Evolutionary conservation across 2,888 invertebrate genomes (phyloP).

Genomic region (Dermolepida albohirtum): DNA sequence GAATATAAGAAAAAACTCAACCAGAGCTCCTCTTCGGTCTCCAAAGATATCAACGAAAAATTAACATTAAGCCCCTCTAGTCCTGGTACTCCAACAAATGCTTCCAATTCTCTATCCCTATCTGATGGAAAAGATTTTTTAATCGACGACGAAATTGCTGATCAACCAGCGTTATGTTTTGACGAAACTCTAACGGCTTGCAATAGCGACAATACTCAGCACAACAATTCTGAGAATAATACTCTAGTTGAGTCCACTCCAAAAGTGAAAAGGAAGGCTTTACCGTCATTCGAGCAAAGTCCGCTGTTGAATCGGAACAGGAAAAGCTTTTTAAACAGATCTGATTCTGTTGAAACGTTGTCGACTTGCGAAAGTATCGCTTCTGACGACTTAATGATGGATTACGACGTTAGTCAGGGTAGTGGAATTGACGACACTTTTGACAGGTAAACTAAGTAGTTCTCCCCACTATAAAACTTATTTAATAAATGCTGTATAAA

Average conservation of each 20-base stretch:
- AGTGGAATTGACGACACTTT: slow-evolving; percentile 63
- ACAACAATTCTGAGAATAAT: slow-evolving; percentile 53
- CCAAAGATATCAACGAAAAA: slow-evolving; percentile 66
- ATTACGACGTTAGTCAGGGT: slow-evolving; percentile 74
- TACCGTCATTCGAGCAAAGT: slow-evolving; percentile 64
- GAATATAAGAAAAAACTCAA: slow-evolving; percentile 59
- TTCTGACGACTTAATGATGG: slow-evolving; percentile 90
- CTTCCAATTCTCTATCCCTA: slow-evolving; percentile 81
- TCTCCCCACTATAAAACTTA: neutral
- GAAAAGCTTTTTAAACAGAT: slow-evolving; percentile 58
- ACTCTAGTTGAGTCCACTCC: slow-evolving; percentile 61
- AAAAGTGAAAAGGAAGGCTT: slow-evolving; percentile 58
- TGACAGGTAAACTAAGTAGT: slow-evolving; percentile 11
- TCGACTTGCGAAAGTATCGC: slow-evolving; percentile 87
- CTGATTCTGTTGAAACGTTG: slow-evolving; percentile 82
- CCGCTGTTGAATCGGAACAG: slow-evolving; percentile 57
- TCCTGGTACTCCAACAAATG: slow-evolving; percentile 83
- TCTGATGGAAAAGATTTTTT: slow-evolving; percentile 86
- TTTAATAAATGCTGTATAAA: neutral
- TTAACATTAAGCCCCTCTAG: slow-evolving; percentile 67
- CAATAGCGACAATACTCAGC: slow-evolving; percentile 51
- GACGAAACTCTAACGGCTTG: slow-evolving; percentile 70
- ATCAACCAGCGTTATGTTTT: slow-evolving; percentile 87
- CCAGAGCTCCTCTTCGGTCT: slow-evolving; percentile 62
- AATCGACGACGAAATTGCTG: slow-evolving; percentile 90